A percentile compares a stretch with the other conserved stretches of the same genome.
These are phyloP conservation scores for Heterohyrax brucei DNA, from an alignment of 2,797 vertebrate genomes.

Conservation along the genomic window DNA sequence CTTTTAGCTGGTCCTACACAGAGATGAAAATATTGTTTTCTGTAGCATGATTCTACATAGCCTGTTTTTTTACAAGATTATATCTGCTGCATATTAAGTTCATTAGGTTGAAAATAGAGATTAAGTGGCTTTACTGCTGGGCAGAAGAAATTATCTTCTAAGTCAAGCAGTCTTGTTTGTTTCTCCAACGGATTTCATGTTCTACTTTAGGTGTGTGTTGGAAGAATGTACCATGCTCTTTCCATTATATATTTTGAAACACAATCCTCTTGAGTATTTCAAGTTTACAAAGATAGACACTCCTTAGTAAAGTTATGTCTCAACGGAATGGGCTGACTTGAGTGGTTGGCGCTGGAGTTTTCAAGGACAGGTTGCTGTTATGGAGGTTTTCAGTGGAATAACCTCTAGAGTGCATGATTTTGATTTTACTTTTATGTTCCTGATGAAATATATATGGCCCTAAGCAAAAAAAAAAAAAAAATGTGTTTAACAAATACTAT, in stretches of 20 bases:
- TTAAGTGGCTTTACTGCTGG: neutral
- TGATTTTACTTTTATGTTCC: conserved; percentile 6
- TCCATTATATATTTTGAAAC: neutral
- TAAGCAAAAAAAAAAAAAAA: neutral
- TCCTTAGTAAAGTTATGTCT: neutral
- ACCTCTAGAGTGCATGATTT: neutral
- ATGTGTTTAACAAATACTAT: neutral
- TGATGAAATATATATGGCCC: neutral
- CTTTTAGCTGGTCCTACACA: neutral
- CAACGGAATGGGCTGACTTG: neutral
- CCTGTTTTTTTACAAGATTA: accelerated
- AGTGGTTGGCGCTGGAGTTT: neutral
- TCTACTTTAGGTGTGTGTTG: neutral
- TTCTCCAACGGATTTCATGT: neutral
- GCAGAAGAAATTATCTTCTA: neutral
- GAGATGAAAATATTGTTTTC: conserved; percentile 18
- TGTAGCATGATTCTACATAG: neutral
- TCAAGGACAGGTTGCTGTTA: neutral
- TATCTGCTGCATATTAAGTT: neutral
- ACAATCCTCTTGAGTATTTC: neutral
- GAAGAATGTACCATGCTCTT: neutral
- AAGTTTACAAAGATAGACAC: neutral
- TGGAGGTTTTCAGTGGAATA: neutral
- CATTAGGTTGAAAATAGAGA: conserved; percentile 33
- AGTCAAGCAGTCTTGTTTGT: neutral